Percentiles rank a stretch among this genome's conserved stretches.
These are phyloP conservation scores for Trichonephila inaurata DNA, from an alignment of 1,140 invertebrate species.

Conservation along the genomic window DNA sequence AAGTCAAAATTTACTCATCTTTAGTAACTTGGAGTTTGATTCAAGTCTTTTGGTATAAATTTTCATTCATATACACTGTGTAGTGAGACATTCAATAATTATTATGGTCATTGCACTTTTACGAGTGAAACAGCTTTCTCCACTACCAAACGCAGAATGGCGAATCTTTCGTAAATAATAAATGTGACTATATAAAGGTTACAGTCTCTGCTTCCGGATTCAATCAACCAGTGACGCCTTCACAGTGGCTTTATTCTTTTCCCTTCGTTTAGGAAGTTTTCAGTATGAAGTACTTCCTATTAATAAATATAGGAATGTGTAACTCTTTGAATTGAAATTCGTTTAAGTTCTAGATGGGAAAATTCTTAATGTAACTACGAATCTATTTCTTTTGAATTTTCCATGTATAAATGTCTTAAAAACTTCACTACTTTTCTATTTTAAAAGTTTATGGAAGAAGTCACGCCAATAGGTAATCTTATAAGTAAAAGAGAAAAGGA, in stretches of 20 bases:
- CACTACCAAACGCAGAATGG: not conserved
- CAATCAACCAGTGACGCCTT: constrained; percentile 14
- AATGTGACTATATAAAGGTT: constrained; percentile 46
- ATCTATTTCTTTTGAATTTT: not conserved
- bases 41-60: not conserved
- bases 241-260: not conserved
- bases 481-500: not conserved
- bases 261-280: not conserved
- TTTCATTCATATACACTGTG: constrained; percentile 1
- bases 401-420: not conserved
- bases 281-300: not conserved
- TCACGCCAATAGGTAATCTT: not conserved
- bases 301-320: not conserved
- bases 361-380: not conserved
- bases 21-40: not conserved
- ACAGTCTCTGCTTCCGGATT: constrained; percentile 45
- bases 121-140: not conserved
- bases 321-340: not conserved
- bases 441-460: too few relatives aligned
- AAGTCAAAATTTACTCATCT: too few relatives aligned
- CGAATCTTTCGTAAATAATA: constrained; percentile 50
- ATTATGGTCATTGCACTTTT: constrained; percentile 60
- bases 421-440: not conserved
- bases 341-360: too few relatives aligned
- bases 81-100: not conserved